Conservation (phyloP, 2,797 vertebrate species). For the Sebastes minor region DNA sequence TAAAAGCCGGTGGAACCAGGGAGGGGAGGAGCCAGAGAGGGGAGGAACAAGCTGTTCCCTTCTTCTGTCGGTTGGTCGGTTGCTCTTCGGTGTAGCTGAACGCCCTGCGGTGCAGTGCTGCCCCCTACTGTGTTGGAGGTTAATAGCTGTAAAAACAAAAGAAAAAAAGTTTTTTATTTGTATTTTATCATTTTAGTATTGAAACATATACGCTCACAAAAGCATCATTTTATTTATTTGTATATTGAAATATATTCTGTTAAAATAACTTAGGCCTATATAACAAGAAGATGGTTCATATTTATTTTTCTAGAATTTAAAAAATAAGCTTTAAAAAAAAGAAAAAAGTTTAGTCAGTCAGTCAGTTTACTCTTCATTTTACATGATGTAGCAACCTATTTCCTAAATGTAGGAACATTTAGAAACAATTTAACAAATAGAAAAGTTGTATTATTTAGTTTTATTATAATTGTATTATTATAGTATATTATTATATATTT, state of each 20-base stretch:
- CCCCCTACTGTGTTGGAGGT: slow-evolving; percentile 39
- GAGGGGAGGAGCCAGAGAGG: too few species aligned
- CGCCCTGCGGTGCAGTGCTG: neutral
- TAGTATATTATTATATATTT: too few species aligned
- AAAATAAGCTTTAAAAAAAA: neutral
- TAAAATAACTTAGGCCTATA: neutral
- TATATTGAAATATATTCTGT: neutral
- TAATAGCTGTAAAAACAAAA: neutral
- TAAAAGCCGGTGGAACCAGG: slow-evolving; percentile 68
- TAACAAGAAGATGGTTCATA: too few species aligned
- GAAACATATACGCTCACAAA: neutral
- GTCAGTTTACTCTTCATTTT: neutral
- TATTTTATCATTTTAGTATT: neutral
- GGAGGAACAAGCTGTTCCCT: slow-evolving; percentile 50
- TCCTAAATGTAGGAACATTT: neutral
- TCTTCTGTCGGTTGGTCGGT: neutral
- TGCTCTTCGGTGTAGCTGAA: neutral
- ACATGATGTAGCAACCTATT: neutral
- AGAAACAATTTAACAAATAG: neutral
- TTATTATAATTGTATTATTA: too few species aligned
- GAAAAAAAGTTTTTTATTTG: neutral
- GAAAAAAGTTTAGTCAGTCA: too few species aligned
- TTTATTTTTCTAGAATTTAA: neutral
- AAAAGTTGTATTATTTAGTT: too few species aligned
- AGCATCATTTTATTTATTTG: neutral